These are phyloP conservation scores for Lordiphosa mommai DNA, from an alignment of 1,140 invertebrate genomes.

Conservation along the genomic window DNA sequence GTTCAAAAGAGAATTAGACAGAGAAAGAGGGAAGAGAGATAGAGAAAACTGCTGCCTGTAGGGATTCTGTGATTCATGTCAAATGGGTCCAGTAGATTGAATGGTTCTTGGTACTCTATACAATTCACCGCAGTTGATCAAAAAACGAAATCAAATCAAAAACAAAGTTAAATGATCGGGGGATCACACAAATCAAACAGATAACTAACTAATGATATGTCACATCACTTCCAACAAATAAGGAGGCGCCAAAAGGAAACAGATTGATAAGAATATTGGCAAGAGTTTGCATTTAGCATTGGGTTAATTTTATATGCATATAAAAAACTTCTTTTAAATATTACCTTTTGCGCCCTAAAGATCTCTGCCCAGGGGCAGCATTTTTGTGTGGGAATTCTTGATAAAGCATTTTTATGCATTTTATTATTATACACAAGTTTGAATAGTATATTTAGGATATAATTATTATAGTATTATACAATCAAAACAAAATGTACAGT, in stretches of 20 bases:
- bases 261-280: conserved; percentile 27
- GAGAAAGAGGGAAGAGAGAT: conserved; percentile 11
- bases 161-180: conserved; percentile 1
- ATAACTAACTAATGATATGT: neutral
- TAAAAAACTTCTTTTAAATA: conserved; percentile 38
- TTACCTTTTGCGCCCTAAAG: conserved; percentile 42
- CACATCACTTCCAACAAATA: conserved; percentile 31
- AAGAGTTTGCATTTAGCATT: conserved; percentile 41
- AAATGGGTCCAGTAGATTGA: conserved; percentile 17
- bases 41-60: conserved; percentile 41
- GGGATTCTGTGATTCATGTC: conserved; percentile 28
- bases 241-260: conserved; percentile 46
- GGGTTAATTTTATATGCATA: conserved; percentile 23
- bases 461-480: conserved; percentile 49
- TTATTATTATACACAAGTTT: conserved; percentile 16
- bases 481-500: conserved; percentile 34
- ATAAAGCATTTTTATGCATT: conserved; percentile 24
- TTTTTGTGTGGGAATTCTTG: conserved; percentile 11
- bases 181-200: neutral
- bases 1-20: conserved; percentile 16
- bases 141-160: conserved; percentile 3
- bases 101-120: conserved; percentile 25
- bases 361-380: conserved; percentile 13
- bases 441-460: conserved; percentile 17
- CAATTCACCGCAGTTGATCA: conserved; percentile 52